These are phyloP conservation scores for Ctenochaetus hawaiiensis DNA, from an alignment of 2,797 vertebrate species.

Conservation along the genomic window DNA sequence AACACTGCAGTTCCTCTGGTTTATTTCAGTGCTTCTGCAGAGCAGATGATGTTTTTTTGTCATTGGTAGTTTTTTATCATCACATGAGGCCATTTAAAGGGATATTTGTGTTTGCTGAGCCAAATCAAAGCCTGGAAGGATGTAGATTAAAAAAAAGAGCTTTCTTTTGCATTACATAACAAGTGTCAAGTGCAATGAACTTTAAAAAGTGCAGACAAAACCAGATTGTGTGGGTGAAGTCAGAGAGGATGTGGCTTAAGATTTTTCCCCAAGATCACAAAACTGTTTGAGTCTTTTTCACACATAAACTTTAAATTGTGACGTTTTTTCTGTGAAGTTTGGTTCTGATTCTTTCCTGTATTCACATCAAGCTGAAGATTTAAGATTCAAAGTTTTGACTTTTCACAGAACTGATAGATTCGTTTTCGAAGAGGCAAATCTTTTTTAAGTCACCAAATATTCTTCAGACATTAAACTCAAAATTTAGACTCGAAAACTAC, in stretches of 20 bases:
- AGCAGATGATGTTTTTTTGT: background rate
- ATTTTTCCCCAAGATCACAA: background rate
- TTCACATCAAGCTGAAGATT: too few species aligned
- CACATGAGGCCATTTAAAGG: background rate
- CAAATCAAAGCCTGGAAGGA: background rate
- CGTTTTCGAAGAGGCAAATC: too few species aligned
- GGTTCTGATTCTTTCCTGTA: background rate
- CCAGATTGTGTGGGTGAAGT: background rate
- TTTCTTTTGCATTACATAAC: background rate
- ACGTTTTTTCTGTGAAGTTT: background rate
- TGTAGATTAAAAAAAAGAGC: too few species aligned
- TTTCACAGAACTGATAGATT: too few species aligned
- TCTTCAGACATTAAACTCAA: too few species aligned
- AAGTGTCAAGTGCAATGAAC: background rate
- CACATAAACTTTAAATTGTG: background rate
- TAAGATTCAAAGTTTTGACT: too few species aligned
- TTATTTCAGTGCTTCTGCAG: background rate
- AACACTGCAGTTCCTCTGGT: background rate
- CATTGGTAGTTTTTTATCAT: background rate
- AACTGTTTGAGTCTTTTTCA: background rate
- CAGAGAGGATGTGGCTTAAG: background rate
- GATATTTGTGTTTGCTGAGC: background rate
- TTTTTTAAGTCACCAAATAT: too few species aligned
- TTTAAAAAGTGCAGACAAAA: background rate
- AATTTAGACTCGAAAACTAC: too few species aligned